Evolutionary conservation across 1,140 invertebrate genomes (phyloP).

Genomic region (Octopus sinensis): DNA sequence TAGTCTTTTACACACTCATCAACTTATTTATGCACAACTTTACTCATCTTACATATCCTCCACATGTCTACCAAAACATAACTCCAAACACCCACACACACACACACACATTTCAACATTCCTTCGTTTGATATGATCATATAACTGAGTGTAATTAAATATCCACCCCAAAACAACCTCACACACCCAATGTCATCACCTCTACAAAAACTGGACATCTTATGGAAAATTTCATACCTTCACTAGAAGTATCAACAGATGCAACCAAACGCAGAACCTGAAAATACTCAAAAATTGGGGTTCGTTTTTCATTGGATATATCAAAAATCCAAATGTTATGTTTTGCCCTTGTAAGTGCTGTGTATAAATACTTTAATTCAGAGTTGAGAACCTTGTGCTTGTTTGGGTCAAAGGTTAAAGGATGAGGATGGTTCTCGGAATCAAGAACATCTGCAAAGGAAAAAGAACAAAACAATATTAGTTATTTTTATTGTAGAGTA

Average conservation of each 20-base stretch:
- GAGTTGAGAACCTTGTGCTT: constrained; percentile 52
- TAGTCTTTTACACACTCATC: too few relatives aligned
- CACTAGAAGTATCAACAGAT: neutral
- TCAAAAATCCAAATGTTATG: constrained; percentile 55
- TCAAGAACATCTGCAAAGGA: constrained; percentile 36
- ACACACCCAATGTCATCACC: neutral
- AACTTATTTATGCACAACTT: too few relatives aligned
- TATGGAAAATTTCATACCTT: neutral
- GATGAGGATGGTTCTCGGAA: constrained; percentile 36
- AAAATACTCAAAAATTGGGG: constrained; percentile 52
- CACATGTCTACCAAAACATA: too few relatives aligned
- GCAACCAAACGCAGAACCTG: constrained; percentile 32
- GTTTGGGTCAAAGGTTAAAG: constrained; percentile 46
- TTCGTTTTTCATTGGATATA: constrained; percentile 39
- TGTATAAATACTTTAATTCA: constrained; percentile 49
- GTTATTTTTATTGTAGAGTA: too few relatives aligned
- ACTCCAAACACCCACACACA: too few relatives aligned
- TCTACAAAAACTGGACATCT: neutral
- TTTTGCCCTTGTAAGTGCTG: constrained; percentile 43
- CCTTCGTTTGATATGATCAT: too few relatives aligned
- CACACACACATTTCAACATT: too few relatives aligned
- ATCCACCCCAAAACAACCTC: neutral
- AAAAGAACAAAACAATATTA: constrained; percentile 14
- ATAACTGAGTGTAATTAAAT: too few relatives aligned
- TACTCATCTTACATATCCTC: too few relatives aligned